Conservation (phyloP, 1,140 invertebrate genomes). For the Lepidurus apus region DNA sequence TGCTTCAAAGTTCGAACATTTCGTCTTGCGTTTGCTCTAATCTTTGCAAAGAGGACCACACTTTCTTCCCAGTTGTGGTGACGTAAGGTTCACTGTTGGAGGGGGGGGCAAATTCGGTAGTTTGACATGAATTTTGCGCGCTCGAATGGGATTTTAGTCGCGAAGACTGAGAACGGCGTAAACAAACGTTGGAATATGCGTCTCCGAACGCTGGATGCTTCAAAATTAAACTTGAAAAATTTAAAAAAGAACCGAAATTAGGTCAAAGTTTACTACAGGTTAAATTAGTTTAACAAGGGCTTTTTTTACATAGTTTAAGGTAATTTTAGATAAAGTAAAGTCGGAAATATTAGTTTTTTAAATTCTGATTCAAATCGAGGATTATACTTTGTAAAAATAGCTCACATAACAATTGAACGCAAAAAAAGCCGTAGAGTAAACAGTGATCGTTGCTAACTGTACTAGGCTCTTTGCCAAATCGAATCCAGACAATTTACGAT, state of each 20-base stretch:
- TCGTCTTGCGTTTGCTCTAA: slow-evolving; percentile 2
- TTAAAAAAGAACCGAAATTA: not conserved
- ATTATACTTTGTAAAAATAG: no score
- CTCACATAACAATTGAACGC: no score
- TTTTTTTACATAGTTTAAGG: no score
- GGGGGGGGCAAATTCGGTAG: not conserved
- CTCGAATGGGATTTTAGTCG: not conserved
- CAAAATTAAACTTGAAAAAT: not conserved
- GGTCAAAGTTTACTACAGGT: no score
- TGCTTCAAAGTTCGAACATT: slow-evolving; percentile 7
- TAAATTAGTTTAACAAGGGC: no score
- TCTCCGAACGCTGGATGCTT: not conserved
- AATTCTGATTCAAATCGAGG: no score
- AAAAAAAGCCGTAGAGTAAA: no score
- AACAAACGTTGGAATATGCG: not conserved
- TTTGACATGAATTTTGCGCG: not conserved
- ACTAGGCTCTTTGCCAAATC: no score
- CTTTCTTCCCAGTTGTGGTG: not conserved
- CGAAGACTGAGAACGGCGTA: not conserved
- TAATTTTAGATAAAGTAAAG: no score
- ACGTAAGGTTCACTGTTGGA: not conserved
- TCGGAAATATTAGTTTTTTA: no score
- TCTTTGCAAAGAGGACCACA: not conserved
- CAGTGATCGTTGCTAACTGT: no score
- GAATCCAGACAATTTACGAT: no score